These are phyloP conservation scores for Trididemnum clinides DNA, from an alignment of 23 tunicate genomes.

Conservation along the genomic window DNA sequence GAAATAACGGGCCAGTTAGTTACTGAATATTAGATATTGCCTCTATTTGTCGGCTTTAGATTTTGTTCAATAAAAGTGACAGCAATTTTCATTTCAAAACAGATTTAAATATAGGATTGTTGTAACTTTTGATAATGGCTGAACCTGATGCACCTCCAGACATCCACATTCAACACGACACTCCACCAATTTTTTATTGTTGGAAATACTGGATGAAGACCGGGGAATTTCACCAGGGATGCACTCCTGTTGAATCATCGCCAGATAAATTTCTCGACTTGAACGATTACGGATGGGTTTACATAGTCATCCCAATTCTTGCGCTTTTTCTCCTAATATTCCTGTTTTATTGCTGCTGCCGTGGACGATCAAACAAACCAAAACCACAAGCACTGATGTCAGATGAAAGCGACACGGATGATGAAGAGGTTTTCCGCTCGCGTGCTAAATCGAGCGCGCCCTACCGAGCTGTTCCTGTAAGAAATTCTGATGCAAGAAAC, in stretches of 20 bases:
- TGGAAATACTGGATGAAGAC: conserved; percentile 55
- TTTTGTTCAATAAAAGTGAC: no score
- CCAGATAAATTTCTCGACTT: conserved; percentile 48
- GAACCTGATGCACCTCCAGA: conserved; percentile 37
- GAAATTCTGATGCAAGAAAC: conserved; percentile 37
- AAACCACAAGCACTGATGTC: conserved; percentile 23
- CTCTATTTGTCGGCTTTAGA: no score
- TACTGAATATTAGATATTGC: no score
- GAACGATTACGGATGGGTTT: conserved; percentile 74
- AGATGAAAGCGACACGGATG: conserved; percentile 42
- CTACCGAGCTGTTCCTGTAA: conserved; percentile 51
- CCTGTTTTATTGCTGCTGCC: conserved; percentile 58
- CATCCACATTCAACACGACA: conserved; percentile 28
- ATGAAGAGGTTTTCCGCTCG: conserved; percentile 25
- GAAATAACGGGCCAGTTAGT: no score
- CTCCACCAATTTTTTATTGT: conserved; percentile 66
- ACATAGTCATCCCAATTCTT: conserved; percentile 50
- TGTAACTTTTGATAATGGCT: no score
- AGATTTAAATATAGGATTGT: no score
- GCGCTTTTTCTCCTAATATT: conserved; percentile 42
- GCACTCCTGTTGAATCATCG: conserved; percentile 33
- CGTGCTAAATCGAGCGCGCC: conserved; percentile 27
- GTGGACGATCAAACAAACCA: conserved; percentile 14
- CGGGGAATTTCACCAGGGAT: conserved; percentile 53
- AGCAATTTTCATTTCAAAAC: no score